phyloP scores from a whole-genome alignment of 2,888 invertebrate species.

The Fabriciana adippe region DNA sequence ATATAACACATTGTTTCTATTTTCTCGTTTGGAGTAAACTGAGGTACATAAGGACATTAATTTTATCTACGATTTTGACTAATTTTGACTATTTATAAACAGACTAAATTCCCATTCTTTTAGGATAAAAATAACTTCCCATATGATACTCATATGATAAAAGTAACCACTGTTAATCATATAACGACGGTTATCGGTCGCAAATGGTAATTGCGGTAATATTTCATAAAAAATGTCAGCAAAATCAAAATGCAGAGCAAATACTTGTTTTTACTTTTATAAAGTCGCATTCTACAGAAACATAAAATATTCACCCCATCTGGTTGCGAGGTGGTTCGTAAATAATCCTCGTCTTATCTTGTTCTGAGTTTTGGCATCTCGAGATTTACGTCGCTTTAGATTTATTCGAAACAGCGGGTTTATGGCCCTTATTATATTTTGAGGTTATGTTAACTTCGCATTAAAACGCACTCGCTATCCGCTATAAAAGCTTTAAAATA shows the following conservation, averaged over 20 bases:
- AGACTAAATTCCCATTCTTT: too few species aligned
- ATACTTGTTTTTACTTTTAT: background rate
- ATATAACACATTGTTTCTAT: too few species aligned
- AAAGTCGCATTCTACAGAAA: constrained; percentile 9
- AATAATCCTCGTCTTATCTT: constrained; percentile 27
- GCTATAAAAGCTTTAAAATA: too few species aligned
- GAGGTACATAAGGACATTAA: too few species aligned
- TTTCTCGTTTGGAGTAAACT: too few species aligned
- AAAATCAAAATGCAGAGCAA: background rate
- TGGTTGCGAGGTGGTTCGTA: constrained; percentile 26
- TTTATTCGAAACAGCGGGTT: constrained; percentile 15
- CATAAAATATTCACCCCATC: constrained; percentile 30
- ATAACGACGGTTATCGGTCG: too few species aligned
- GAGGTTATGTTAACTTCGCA: background rate
- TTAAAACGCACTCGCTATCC: constrained; percentile 1
- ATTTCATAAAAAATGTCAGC: background rate
- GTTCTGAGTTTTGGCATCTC: constrained; percentile 21
- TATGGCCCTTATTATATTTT: constrained; percentile 7
- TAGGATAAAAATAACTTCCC: too few species aligned
- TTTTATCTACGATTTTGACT: too few species aligned
- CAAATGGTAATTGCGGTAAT: too few species aligned
- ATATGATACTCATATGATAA: too few species aligned
- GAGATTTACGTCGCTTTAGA: constrained; percentile 22
- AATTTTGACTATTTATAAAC: too few species aligned
- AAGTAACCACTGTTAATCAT: too few species aligned